These are phyloP conservation scores for Drosophila sordidapex DNA, from an alignment of 2,888 invertebrate genomes.

Conservation along the genomic window DNA sequence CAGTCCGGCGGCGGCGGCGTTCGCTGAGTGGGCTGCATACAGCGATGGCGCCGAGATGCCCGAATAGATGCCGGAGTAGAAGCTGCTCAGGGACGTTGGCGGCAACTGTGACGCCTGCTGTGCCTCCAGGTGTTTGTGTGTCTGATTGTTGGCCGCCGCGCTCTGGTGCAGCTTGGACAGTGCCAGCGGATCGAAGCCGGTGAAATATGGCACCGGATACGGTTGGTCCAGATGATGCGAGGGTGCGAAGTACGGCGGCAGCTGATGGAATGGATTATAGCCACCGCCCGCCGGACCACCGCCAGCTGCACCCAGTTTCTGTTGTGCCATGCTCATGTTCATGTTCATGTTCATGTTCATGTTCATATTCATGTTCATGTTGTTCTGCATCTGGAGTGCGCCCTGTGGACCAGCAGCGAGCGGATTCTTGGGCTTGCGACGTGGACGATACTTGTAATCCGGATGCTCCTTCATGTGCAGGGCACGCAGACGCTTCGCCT, in stretches of 20 bases:
- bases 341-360: constrained; percentile 52
- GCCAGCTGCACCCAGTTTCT: constrained; percentile 72
- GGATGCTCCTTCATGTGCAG: constrained; percentile 96
- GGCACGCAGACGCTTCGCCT: constrained; percentile 94
- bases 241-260: constrained; percentile 91
- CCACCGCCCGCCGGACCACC: constrained; percentile 85
- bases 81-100: constrained; percentile 84
- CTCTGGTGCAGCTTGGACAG: constrained; percentile 84
- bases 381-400: constrained; percentile 80
- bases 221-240: constrained; percentile 89
- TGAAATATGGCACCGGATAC: constrained; percentile 85
- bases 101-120: constrained; percentile 84
- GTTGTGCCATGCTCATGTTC: constrained; percentile 72
- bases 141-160: constrained; percentile 82
- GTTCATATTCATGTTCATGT: constrained; percentile 56
- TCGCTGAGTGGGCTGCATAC: constrained; percentile 84
- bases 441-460: constrained; percentile 95
- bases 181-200: constrained; percentile 84
- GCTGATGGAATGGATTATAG: constrained; percentile 88
- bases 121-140: constrained; percentile 81
- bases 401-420: constrained; percentile 85
- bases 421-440: constrained; percentile 92
- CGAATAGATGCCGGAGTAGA: constrained; percentile 85
- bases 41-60: constrained; percentile 84
- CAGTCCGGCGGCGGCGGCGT: constrained; percentile 83